Evolutionary conservation across 2,113 vertebrate species (phyloP), one percentile per base, ranked within the genome.

Genomic region (Chinchilla lanigera): DNA sequence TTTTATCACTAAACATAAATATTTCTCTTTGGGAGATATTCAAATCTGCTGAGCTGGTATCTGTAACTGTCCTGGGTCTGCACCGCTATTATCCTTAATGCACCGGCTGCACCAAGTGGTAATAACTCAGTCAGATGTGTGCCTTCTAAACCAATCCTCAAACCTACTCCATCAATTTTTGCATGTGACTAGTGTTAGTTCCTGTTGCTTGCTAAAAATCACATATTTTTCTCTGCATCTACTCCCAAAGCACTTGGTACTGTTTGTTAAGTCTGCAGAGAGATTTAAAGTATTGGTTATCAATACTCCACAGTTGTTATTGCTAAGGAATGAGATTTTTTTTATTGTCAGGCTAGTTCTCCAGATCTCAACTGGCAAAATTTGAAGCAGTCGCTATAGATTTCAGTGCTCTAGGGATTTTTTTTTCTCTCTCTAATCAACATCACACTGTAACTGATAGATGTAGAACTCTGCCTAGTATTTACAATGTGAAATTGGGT

Each of bases 231-330:
- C 58, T 67, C n/a, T 81, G 61, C 50, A 69, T 85, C 73, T 67
- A 80, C n/a, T 95, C 85, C 92, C 97, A 97, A 93, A 97, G 92
- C 84, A 95, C 56, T 95, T 93, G 90, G 38, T 67, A 56, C 47
- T 93, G 41, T 94, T 96, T 90, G 92, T 95, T 97, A 97, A 95
- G 88, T 96, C 92, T 96, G 77, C 41, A 86, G 96, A 81, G 88
- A 96, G 96, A 94, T 96, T 97, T 97, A 96, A 94, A 82, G 17
- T 90, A 98, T 97, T 96, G 90, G 85, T 98, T 97, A 97, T 97
- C 96, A 96, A 96, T 97, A 97, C 38, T 44, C 22, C 41, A 69
- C 92, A 94, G 92, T 77, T 96, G 81, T 95, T 98, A 96, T 92
- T 98, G 84, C 95, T 94, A 96, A 97, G 78, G 81, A 97, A 96